Evolutionary conservation across 1,140 invertebrate species (phyloP), one percentile per base, ranked within the genome.

Genomic region (Myzus persicae): DNA sequence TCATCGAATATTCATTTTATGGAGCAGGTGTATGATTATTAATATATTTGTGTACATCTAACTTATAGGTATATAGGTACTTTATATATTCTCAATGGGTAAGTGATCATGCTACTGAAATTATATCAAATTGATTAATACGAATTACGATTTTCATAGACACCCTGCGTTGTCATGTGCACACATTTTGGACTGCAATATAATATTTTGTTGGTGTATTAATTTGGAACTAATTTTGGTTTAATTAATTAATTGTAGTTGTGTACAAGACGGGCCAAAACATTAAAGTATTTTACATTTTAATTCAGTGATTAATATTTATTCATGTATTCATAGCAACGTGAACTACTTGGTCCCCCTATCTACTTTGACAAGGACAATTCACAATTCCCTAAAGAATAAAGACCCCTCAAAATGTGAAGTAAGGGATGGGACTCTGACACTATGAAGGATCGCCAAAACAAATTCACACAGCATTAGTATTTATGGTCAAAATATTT

Each of bases 301-400:
- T 76, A 76, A 76, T 76, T n/a, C 14, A 76, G 36, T 76, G 36
- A 76, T 76, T 76, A 76, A 76, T 76, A 76, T 76, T 76, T 76
- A 76, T 76, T 76, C n/a, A 76, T 76, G n/a, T 76, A 76, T 76
- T 76, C 59, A n/a, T 76, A 76, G 59, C 59, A 76, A 76, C 14
- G n/a, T n/a, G 31, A 76, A n/a, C 36, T 76, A n/a, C 59, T 76
- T n/a, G 59, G 59, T 76, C 31, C 14, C 59, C 14, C 31, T 76
- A n/a, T 76, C n/a, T n/a, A 18, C 59, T 76, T 76, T 76, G 59
- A 76, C 59, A 18, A n/a, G 59, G 18, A 76, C n/a, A 31, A 76
- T 76, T 76, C 59, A n/a, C n/a, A n/a, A 76, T 76, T 76, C 59
- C 59, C 59, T n/a, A n/a, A 76, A 76, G 59, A 76, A n/a, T n/a